Evolutionary conservation across 2,113 vertebrate species (phyloP).

Genomic region (Pygoscelis antarcticus): DNA sequence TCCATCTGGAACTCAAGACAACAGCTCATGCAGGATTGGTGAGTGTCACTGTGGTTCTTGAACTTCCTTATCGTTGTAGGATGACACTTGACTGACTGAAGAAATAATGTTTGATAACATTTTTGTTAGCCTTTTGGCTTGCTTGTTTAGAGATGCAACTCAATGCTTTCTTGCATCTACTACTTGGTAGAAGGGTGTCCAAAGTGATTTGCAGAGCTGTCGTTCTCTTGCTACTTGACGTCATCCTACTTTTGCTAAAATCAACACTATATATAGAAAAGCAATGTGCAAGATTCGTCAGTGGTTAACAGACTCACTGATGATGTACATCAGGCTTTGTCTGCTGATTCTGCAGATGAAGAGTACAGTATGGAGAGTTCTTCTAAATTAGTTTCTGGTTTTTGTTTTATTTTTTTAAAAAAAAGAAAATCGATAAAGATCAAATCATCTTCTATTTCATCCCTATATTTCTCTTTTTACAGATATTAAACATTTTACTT

Average conservation of each 20-base stretch:
- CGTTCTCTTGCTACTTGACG: not conserved
- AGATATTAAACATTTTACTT: not conserved
- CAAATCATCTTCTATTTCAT: not conserved
- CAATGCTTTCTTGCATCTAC: not conserved
- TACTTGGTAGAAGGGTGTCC: not conserved
- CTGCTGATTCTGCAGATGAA: not conserved
- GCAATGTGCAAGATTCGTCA: not conserved
- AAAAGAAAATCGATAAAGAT: not conserved
- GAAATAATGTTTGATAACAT: not conserved
- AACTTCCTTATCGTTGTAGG: not conserved
- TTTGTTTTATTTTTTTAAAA: not conserved
- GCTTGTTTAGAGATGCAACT: not conserved
- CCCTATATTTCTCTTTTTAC: not conserved
- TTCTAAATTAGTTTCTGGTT: not conserved
- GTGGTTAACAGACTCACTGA: not conserved
- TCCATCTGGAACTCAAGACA: conserved; percentile 91
- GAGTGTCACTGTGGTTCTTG: not conserved
- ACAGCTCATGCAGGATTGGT: conserved; percentile 95
- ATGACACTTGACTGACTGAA: not conserved
- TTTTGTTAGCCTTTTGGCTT: not conserved
- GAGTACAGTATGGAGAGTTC: not conserved
- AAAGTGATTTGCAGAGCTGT: not conserved
- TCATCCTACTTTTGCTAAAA: not conserved
- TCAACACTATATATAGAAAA: not conserved
- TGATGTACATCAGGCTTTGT: not conserved